Conservation (phyloP, 2,113 vertebrate genomes). For the Cathartes aura region DNA sequence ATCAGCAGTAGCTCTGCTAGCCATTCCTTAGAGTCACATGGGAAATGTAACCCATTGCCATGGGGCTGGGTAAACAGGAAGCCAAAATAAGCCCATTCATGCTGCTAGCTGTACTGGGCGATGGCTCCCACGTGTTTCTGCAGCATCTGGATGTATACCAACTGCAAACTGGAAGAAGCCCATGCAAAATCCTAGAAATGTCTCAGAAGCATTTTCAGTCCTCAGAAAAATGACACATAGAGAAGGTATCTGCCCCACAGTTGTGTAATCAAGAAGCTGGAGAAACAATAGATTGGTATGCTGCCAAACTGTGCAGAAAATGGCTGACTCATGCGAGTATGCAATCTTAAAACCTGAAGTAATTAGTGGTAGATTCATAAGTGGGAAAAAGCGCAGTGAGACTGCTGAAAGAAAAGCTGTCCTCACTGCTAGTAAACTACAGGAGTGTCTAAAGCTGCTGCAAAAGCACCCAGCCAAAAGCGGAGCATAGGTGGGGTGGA, state of each 20-base stretch:
- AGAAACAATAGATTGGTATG: slow-evolving; percentile 47
- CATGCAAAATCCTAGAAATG: slow-evolving; percentile 40
- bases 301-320: slow-evolving; percentile 51
- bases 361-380: slow-evolving; percentile 8
- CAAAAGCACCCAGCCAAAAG: background rate
- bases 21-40: background rate
- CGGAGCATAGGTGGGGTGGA: background rate
- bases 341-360: slow-evolving; percentile 31
- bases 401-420: slow-evolving; percentile 34
- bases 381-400: background rate
- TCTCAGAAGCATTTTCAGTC: slow-evolving; percentile 40
- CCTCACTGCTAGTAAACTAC: background rate
- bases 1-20: background rate
- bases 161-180: background rate
- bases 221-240: slow-evolving; percentile 43
- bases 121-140: background rate
- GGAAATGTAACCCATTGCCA: background rate
- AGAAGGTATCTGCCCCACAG: slow-evolving; percentile 27
- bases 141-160: background rate
- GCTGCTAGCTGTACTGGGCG: background rate
- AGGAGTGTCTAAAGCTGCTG: background rate
- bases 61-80: background rate
- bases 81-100: background rate
- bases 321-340: slow-evolving; percentile 41
- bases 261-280: slow-evolving; percentile 37